Evolutionary conservation across 1,140 invertebrate genomes (phyloP), one percentile per base, ranked within the genome.

Genomic region (Drosophila pallidifrons): DNA sequence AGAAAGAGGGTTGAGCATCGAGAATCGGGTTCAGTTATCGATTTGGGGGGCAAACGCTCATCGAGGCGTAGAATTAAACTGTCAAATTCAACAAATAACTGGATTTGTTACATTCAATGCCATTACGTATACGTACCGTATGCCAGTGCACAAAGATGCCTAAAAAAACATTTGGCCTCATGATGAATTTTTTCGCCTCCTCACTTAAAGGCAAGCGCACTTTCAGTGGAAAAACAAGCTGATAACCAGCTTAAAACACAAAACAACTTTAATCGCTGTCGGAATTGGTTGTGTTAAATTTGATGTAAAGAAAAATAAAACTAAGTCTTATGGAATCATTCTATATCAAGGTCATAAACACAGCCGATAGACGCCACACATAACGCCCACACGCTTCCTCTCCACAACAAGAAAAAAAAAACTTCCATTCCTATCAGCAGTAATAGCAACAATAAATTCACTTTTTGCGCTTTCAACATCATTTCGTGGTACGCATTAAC

Each of bases 1-100:
- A 11, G 10, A 8, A n/a, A 30, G 13, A 3, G 3, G 16, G 10
- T 45, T 7, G 35, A 38, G 35, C 35, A 38, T 7, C 11, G 35
- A 38, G 35, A 38, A 38, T 8, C 35, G 45, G 28, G 71, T 25
- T 68, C 60, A 58, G 43, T 25, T 54, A 68, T 57, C 66, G 72
- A 74, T 77, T 74, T 25, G 20, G 57, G 63, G 58, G 59, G 55
- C 64, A 74, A 65, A 76, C 68, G 83, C 68, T 90, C 87, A 91
- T 66, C 81, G 87, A 91, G 83, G 87, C 87, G 82, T 91, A 83
- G 87, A 91, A 91, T 91, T 91, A 82, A 91, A 91, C 87, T 91
- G 87, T 91, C 87, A 91, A 91, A 90, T 89, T 85, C 86, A 89
- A 89, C 85, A 86, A 85, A 85, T 85, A 85, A 85, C 75, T 86